Conservation (phyloP, 92 coral and sea anemone species). For the Parazoanthus darwini region DNA sequence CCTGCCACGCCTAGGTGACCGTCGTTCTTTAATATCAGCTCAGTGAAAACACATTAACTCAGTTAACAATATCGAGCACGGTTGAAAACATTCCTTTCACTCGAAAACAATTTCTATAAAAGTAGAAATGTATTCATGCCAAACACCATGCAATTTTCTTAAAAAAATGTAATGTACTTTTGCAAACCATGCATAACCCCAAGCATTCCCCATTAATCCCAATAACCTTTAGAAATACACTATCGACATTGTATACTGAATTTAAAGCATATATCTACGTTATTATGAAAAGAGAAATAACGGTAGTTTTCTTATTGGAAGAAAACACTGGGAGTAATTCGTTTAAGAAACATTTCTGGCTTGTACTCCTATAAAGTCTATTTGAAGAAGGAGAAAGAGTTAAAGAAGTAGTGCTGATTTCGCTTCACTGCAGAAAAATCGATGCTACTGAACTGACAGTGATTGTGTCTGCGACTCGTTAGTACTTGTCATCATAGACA, state of each 20-base stretch:
- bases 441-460: background rate
- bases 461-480: background rate
- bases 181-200: background rate
- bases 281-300: background rate
- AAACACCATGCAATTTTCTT: slow-evolving; percentile 7
- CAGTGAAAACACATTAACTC: background rate
- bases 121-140: background rate
- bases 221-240: background rate
- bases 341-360: background rate
- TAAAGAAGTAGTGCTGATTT: background rate
- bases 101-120: slow-evolving; percentile 12
- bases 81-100: background rate
- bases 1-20: no score
- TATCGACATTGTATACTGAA: background rate
- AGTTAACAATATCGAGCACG: background rate
- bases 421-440: background rate
- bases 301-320: background rate
- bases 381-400: background rate
- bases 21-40: no score
- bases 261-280: slow-evolving; percentile 5
- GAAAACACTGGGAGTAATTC: background rate
- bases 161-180: background rate
- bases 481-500: background rate
- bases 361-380: background rate
- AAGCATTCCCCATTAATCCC: background rate